Percentiles rank a stretch among this genome's conserved stretches.
phyloP scores from a whole-genome alignment of 2,888 invertebrate genomes.

The Drosophila tanythrix region DNA sequence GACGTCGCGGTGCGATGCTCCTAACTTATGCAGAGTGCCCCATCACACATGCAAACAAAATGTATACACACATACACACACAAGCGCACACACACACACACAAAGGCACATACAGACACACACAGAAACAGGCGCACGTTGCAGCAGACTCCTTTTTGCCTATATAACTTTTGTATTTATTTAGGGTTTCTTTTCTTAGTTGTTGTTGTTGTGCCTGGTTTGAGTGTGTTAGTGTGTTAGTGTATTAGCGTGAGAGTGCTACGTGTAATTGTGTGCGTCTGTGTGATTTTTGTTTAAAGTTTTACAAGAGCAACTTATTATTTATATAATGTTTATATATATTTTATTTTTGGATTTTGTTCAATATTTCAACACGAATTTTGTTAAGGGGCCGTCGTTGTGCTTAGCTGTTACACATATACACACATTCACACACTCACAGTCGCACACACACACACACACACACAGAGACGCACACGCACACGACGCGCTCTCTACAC shows the following conservation, averaged over 20 bases:
- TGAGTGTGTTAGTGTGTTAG: constrained; percentile 16
- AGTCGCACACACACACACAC: constrained; percentile 35
- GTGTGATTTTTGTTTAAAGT: background rate
- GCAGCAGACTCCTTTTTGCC: constrained; percentile 63
- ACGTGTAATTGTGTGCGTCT: constrained; percentile 6
- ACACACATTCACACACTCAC: constrained; percentile 30
- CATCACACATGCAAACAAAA: constrained; percentile 53
- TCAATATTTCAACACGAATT: constrained; percentile 25
- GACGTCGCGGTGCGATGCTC: constrained; percentile 48
- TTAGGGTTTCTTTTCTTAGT: constrained; percentile 51
- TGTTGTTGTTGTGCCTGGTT: constrained; percentile 17
- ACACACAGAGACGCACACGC: constrained; percentile 31
- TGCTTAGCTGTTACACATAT: constrained; percentile 26
- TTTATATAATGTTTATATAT: constrained; percentile 8
- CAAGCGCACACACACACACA: constrained; percentile 20
- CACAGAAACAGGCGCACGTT: constrained; percentile 41
- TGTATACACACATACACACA: constrained; percentile 31
- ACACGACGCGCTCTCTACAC: constrained; percentile 65
- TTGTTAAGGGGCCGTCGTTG: constrained; percentile 11
- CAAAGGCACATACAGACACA: constrained; percentile 23
- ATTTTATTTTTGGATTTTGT: constrained; percentile 10
- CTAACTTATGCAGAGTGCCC: constrained; percentile 61
- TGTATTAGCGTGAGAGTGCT: constrained; percentile 12
- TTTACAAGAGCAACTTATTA: background rate
- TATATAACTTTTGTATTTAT: constrained; percentile 58